These are phyloP conservation scores for Ascidia mentula DNA, from an alignment of 23 tunicate genomes.

Conservation along the genomic window DNA sequence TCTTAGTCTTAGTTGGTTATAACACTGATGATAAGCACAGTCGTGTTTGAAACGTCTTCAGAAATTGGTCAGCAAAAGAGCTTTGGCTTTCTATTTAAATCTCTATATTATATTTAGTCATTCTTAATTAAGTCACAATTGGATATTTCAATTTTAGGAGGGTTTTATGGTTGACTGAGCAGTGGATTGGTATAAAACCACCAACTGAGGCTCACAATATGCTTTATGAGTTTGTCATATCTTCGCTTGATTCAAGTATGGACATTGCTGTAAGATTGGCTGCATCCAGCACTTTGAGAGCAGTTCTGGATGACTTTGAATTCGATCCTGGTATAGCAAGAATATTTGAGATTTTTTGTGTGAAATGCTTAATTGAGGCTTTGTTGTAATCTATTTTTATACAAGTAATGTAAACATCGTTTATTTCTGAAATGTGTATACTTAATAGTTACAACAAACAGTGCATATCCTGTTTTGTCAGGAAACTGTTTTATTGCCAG, in stretches of 20 bases:
- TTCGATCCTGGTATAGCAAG: slow-evolving; percentile 32
- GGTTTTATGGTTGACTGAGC: slow-evolving; percentile 72
- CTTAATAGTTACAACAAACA: neutral
- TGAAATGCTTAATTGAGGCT: neutral
- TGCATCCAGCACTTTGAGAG: slow-evolving; percentile 52
- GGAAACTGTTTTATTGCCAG: too few relatives aligned
- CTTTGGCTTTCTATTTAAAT: too few relatives aligned
- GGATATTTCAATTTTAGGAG: slow-evolving; percentile 23
- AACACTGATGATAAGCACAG: too few relatives aligned
- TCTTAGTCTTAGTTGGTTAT: too few relatives aligned
- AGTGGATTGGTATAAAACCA: slow-evolving; percentile 66
- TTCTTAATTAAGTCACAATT: neutral
- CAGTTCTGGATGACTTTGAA: slow-evolving; percentile 79
- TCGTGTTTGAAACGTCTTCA: too few relatives aligned
- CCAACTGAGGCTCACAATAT: slow-evolving; percentile 12
- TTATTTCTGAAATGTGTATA: neutral
- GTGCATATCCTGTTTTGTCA: neutral
- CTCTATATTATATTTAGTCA: too few relatives aligned
- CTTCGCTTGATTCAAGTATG: slow-evolving; percentile 38
- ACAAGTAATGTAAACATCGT: neutral
- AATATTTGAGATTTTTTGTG: neutral
- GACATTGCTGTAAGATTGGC: slow-evolving; percentile 81
- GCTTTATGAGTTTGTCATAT: slow-evolving; percentile 50
- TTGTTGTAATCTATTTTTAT: neutral
- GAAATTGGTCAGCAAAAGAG: too few relatives aligned